phyloP scores from a whole-genome alignment of 2,888 invertebrate genomes.

The Siphlonurus alternatus region DNA sequence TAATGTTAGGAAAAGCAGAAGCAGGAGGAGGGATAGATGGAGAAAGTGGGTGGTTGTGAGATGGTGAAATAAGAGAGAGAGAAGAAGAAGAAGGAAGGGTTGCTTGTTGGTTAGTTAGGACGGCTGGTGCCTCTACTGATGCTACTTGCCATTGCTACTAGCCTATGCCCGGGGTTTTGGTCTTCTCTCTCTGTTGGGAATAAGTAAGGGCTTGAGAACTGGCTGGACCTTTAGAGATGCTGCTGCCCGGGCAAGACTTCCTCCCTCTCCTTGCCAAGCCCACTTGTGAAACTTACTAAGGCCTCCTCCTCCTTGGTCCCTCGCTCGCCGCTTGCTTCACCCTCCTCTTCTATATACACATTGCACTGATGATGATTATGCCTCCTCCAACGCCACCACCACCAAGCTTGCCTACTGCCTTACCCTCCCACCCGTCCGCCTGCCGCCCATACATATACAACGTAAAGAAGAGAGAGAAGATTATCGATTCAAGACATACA shows the following conservation, averaged over 20 bases:
- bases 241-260: neutral
- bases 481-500: neutral
- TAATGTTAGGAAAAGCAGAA: neutral
- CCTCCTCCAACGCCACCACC: neutral
- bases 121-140: neutral
- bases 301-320: neutral
- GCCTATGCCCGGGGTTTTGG: neutral
- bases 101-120: neutral
- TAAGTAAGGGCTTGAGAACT: neutral
- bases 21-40: neutral
- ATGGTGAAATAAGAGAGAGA: neutral
- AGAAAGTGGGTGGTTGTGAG: neutral
- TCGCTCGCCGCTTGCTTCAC: neutral
- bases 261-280: neutral
- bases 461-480: neutral
- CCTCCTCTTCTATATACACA: neutral
- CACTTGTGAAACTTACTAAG: neutral
- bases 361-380: neutral
- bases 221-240: neutral
- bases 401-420: too few relatives aligned
- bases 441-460: too few relatives aligned
- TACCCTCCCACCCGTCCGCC: too few relatives aligned
- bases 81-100: neutral
- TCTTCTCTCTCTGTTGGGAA: neutral
- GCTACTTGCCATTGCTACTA: neutral